Evolutionary conservation across 2,113 vertebrate species (phyloP).

Genomic region (Carlito syrichta): DNA sequence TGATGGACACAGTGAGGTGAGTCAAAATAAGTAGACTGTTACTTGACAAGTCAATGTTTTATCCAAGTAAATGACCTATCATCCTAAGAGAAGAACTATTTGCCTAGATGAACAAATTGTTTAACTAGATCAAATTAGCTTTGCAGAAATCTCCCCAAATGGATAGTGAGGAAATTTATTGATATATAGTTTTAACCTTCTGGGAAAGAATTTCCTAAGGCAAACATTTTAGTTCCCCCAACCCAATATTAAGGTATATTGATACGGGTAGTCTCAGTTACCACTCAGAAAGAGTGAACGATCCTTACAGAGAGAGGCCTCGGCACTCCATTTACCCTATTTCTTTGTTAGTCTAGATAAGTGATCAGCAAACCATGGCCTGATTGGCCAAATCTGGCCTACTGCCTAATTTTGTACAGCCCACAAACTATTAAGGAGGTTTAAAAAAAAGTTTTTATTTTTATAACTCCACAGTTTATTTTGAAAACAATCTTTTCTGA

Average conservation of each 20-base stretch:
- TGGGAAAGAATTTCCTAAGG: background rate
- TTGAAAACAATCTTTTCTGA: too few relatives aligned
- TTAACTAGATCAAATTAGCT: background rate
- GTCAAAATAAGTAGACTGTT: background rate
- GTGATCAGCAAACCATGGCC: background rate
- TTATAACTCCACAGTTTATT: too few relatives aligned
- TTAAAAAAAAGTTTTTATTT: too few relatives aligned
- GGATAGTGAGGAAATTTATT: background rate
- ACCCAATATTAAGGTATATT: background rate
- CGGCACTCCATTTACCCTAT: background rate
- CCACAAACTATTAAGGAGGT: background rate
- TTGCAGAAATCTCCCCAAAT: background rate
- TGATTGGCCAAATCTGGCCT: background rate
- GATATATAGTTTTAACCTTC: background rate
- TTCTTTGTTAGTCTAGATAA: background rate
- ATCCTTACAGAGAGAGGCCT: background rate
- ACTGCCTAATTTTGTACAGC: background rate
- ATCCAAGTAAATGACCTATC: background rate
- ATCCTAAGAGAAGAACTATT: background rate
- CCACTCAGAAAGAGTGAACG: background rate
- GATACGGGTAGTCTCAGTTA: background rate
- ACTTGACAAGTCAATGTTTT: background rate
- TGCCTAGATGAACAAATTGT: background rate
- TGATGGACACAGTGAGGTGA: background rate
- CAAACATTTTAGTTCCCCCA: background rate